A percentile compares a stretch with the other conserved stretches of the same genome.
Conservation (phyloP, 1,140 invertebrate species). For the Aphelenchoides besseyi region DNA sequence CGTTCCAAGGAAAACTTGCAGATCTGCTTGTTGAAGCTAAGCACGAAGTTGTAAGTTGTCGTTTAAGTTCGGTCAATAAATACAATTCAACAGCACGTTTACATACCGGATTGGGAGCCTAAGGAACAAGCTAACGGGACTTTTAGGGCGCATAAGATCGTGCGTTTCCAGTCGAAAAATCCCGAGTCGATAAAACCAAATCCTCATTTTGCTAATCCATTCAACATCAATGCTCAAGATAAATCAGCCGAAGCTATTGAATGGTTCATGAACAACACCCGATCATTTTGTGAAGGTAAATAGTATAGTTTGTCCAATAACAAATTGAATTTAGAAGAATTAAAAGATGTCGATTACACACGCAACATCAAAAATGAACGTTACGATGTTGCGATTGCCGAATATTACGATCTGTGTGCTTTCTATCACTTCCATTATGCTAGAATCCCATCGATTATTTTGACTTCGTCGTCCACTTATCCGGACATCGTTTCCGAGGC, state of each 20-base stretch:
- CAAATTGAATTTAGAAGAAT: not conserved
- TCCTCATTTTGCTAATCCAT: not conserved
- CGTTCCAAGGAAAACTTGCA: too few relatives aligned
- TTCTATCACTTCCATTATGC: not conserved
- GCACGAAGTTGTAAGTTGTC: too few relatives aligned
- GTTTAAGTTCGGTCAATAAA: too few relatives aligned
- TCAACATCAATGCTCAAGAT: not conserved
- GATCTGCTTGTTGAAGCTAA: too few relatives aligned
- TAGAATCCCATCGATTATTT: not conserved
- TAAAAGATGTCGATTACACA: not conserved
- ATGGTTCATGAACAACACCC: not conserved
- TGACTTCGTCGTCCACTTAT: not conserved
- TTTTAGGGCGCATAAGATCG: not conserved
- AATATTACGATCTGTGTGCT: not conserved
- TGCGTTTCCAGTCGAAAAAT: not conserved
- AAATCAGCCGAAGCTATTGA: not conserved
- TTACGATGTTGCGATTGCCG: not conserved
- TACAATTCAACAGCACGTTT: not conserved
- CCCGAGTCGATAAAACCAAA: not conserved
- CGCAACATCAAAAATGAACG: not conserved
- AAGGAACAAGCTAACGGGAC: not conserved
- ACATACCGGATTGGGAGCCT: not conserved
- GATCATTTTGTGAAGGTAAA: not conserved
- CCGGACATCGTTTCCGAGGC: not conserved
- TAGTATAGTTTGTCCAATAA: not conserved